Evolutionary conservation across 2,797 vertebrate genomes (phyloP).

Genomic region (Pangasius macronema): DNA sequence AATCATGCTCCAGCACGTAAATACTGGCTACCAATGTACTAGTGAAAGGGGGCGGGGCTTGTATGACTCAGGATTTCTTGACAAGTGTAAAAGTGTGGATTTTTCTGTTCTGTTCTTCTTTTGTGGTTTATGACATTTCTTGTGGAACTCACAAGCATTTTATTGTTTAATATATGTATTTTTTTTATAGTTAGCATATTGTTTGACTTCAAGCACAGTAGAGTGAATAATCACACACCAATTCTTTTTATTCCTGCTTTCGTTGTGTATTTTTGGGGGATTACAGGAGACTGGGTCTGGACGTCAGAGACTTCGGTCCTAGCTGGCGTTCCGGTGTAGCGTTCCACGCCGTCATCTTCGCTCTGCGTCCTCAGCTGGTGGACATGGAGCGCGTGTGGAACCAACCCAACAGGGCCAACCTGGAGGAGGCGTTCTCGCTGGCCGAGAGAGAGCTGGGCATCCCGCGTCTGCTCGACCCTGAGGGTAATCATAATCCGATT

Average conservation of each 20-base stretch:
- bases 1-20: background rate
- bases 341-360: conserved; percentile 90
- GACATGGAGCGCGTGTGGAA: conserved; percentile 85
- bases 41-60: background rate
- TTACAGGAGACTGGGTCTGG: conserved; percentile 83
- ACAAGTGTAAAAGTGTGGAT: background rate
- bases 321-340: conserved; percentile 95
- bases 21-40: background rate
- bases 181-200: background rate
- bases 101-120: background rate
- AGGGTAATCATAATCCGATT: conserved; percentile 77
- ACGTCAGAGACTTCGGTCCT: conserved; percentile 93
- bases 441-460: conserved; percentile 91
- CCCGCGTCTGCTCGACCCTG: conserved; percentile 92
- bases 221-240: background rate
- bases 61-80: background rate
- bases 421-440: conserved; percentile 91
- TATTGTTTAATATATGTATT: background rate
- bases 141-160: background rate
- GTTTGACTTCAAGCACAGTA: background rate
- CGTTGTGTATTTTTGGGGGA: conserved; percentile 6
- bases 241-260: too few species aligned
- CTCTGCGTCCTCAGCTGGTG: conserved; percentile 89
- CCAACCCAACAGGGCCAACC: conserved; percentile 86
- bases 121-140: background rate